phyloP scores from a whole-genome alignment of 2,888 invertebrate species.

The Caenorhabditis plicata region DNA sequence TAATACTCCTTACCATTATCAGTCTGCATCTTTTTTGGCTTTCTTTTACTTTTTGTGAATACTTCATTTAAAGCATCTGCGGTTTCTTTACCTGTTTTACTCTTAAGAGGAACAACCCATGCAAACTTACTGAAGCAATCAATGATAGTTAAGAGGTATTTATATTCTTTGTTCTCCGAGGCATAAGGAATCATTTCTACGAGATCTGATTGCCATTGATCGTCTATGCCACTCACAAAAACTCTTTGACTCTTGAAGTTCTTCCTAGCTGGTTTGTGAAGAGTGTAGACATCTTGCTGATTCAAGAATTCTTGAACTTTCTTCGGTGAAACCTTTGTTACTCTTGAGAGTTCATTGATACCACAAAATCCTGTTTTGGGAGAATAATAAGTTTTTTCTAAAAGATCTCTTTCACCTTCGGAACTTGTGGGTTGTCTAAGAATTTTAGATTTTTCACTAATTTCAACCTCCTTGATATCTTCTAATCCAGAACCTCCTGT shows the following conservation, averaged over 20 bases:
- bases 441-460: slow-evolving; percentile 7
- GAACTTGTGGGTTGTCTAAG: slow-evolving; percentile 5
- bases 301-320: slow-evolving; percentile 34
- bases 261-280: slow-evolving; percentile 42
- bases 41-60: slow-evolving; percentile 29
- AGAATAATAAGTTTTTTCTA: slow-evolving; percentile 28
- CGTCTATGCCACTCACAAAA: slow-evolving; percentile 30
- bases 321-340: slow-evolving; percentile 21
- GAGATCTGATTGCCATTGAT: slow-evolving; percentile 49
- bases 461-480: slow-evolving; percentile 23
- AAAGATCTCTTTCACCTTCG: slow-evolving; percentile 7
- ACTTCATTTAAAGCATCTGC: slow-evolving; percentile 35
- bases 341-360: slow-evolving; percentile 32
- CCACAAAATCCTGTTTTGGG: slow-evolving; percentile 38
- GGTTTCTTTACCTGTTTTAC: slow-evolving; percentile 45
- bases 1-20: slow-evolving; percentile 47
- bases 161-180: slow-evolving; percentile 38
- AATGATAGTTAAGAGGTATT: slow-evolving; percentile 27
- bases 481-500: slow-evolving; percentile 23
- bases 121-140: slow-evolving; percentile 46
- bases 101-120: slow-evolving; percentile 38
- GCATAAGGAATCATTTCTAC: slow-evolving; percentile 46
- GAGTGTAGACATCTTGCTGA: slow-evolving; percentile 44
- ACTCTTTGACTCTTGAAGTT: slow-evolving; percentile 39
- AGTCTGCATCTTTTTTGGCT: slow-evolving; percentile 41